Conservation (phyloP, 1,140 invertebrate species). For the Hyles euphorbiae region DNA sequence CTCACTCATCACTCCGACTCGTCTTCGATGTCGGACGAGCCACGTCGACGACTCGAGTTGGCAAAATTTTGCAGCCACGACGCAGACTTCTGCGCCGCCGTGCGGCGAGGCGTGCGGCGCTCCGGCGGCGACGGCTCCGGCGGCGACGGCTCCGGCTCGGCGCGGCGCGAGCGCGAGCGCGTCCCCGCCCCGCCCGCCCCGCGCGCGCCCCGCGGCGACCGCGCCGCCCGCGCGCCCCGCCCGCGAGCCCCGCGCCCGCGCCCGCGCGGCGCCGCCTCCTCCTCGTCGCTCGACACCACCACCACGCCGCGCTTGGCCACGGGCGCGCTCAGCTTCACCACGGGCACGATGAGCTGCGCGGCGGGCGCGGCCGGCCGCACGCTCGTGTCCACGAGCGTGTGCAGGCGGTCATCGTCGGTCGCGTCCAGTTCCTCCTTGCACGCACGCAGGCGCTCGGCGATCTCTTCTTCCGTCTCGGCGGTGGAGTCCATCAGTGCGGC, state of each 20-base stretch:
- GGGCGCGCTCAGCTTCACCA: constrained; percentile 6
- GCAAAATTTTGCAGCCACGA: constrained; percentile 40
- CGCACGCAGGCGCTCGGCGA: constrained; percentile 40
- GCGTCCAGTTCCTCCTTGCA: constrained; percentile 50
- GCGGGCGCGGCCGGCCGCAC: constrained; percentile 22
- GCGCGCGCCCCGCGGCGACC: constrained; percentile 13
- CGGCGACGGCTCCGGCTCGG: not conserved
- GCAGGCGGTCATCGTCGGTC: constrained; percentile 35
- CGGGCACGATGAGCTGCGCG: constrained; percentile 18
- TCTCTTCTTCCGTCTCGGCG: constrained; percentile 56
- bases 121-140: constrained; percentile 28
- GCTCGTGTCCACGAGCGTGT: constrained; percentile 19
- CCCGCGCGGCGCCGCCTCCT: constrained; percentile 13
- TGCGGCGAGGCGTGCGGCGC: constrained; percentile 42
- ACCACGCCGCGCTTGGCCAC: constrained; percentile 6
- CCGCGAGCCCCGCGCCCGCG: constrained; percentile 24
- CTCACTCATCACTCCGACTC: constrained; percentile 42
- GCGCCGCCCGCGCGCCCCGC: constrained; percentile 6
- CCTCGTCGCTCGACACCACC: constrained; percentile 29
- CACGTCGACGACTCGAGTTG: constrained; percentile 31
- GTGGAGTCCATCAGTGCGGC: constrained; percentile 53
- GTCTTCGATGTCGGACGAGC: constrained; percentile 46
- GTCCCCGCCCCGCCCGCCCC: constrained; percentile 7
- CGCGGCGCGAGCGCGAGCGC: constrained; percentile 6
- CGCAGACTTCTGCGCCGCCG: constrained; percentile 36